phyloP scores from a whole-genome alignment of 2,113 vertebrate species.

The Pteronura brasiliensis region DNA sequence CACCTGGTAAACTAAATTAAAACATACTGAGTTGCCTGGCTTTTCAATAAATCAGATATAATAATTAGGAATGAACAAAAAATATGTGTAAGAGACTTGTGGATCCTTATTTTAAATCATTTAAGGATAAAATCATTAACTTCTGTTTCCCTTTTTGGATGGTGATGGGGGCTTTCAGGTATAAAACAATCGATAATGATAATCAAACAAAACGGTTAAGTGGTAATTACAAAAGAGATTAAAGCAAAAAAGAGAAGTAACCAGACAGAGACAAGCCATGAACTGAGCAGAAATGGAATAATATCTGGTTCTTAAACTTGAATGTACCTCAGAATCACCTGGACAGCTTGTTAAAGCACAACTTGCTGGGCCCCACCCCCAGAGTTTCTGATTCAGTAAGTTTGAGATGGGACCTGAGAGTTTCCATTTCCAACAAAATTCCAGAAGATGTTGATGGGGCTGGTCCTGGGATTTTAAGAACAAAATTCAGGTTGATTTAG shows the following conservation, averaged over 20 bases:
- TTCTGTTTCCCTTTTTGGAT: not conserved
- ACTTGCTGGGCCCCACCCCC: not conserved
- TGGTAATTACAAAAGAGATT: not conserved
- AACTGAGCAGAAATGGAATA: not conserved
- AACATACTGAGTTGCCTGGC: not conserved
- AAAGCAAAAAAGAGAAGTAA: not conserved
- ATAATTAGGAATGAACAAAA: not conserved
- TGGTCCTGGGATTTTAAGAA: not conserved
- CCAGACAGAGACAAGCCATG: not conserved
- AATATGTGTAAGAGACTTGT: not conserved
- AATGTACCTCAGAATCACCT: not conserved
- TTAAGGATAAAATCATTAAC: not conserved
- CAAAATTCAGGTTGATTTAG: not conserved
- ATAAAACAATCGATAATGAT: not conserved
- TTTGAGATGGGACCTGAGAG: not conserved
- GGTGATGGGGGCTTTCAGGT: not conserved
- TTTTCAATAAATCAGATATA: not conserved
- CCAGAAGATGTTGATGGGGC: not conserved
- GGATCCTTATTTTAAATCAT: not conserved
- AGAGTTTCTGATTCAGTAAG: not conserved
- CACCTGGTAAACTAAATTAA: constrained; percentile 34
- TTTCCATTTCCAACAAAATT: not conserved
- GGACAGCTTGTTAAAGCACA: not conserved
- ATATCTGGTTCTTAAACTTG: not conserved
- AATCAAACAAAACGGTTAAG: not conserved